A percentile compares a stretch with the other conserved stretches of the same genome.
Evolutionary conservation across 2,888 invertebrate genomes (phyloP).

Genomic region (Lottia scabra): DNA sequence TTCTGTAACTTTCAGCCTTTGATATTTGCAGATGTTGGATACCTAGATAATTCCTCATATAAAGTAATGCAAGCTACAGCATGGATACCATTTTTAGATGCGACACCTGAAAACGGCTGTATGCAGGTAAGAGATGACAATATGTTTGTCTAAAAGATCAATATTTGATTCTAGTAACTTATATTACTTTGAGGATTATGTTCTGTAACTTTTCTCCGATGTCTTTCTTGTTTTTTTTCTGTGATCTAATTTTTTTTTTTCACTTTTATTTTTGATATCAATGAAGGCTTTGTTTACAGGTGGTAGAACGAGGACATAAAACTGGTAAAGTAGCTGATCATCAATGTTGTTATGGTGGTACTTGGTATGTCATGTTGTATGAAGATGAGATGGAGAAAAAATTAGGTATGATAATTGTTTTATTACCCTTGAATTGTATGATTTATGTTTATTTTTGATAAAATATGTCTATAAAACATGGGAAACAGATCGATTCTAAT

Average conservation of each 20-base stretch:
- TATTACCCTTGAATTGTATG: too few relatives aligned
- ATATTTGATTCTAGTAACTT: too few relatives aligned
- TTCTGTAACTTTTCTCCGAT: too few relatives aligned
- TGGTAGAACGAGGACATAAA: conserved; percentile 48
- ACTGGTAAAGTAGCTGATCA: conserved; percentile 47
- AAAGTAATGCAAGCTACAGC: conserved; percentile 50
- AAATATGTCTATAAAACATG: too few relatives aligned
- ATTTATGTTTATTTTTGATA: too few relatives aligned
- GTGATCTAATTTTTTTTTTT: too few relatives aligned
- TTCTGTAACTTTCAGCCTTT: neutral
- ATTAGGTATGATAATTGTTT: conserved; percentile 46
- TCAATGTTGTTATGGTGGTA: conserved; percentile 48
- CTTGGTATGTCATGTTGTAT: conserved; percentile 56
- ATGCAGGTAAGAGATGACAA: conserved; percentile 47
- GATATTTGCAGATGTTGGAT: conserved; percentile 43
- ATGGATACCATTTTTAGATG: conserved; percentile 62
- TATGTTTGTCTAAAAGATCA: too few relatives aligned
- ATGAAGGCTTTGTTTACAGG: conserved; percentile 26
- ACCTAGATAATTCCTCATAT: conserved; percentile 56
- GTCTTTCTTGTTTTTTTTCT: too few relatives aligned
- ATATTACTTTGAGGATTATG: too few relatives aligned
- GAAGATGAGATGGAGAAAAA: conserved; percentile 49
- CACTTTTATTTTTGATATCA: too few relatives aligned
- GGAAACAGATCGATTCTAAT: too few relatives aligned
- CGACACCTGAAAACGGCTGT: conserved; percentile 56